These are phyloP conservation scores for Piprites chloris DNA, from an alignment of 2,113 vertebrate species.

Conservation along the genomic window DNA sequence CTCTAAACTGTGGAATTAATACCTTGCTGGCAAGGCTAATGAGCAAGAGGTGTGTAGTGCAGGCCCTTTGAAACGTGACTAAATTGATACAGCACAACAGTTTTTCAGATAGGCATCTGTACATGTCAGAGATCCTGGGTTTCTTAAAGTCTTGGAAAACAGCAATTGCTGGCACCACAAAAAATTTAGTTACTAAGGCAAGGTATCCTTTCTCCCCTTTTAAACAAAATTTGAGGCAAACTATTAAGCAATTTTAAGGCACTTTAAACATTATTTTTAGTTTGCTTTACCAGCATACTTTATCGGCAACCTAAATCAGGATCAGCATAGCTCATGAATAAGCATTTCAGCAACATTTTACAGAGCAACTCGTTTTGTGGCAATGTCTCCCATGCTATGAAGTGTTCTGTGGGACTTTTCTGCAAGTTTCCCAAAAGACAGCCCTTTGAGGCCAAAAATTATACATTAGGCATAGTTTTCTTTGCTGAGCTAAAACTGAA, in stretches of 20 bases:
- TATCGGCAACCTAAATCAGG: constrained; percentile 12
- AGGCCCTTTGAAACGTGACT: background rate
- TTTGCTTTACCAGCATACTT: constrained; percentile 31
- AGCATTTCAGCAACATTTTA: constrained; percentile 31
- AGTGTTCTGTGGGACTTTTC: background rate
- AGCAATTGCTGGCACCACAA: constrained; percentile 56
- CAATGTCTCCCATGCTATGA: constrained; percentile 15
- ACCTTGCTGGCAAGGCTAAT: background rate
- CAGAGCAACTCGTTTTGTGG: background rate
- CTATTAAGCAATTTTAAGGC: constrained; percentile 75
- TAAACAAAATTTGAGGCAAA: constrained; percentile 67
- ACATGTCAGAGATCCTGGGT: constrained; percentile 42
- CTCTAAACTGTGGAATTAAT: background rate
- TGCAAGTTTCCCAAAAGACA: constrained; percentile 28
- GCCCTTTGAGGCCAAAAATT: constrained; percentile 11
- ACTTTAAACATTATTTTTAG: constrained; percentile 69
- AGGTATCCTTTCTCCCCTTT: constrained; percentile 30
- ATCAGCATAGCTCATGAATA: constrained; percentile 8
- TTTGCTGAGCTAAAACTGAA: background rate
- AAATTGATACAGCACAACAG: background rate
- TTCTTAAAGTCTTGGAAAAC: constrained; percentile 58
- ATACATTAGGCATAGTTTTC: background rate
- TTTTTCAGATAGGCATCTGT: constrained; percentile 38
- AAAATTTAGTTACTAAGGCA: constrained; percentile 65
- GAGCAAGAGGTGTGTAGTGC: background rate